Conservation (phyloP, 2,888 invertebrate species). For the Steinernema carpocapsae region DNA sequence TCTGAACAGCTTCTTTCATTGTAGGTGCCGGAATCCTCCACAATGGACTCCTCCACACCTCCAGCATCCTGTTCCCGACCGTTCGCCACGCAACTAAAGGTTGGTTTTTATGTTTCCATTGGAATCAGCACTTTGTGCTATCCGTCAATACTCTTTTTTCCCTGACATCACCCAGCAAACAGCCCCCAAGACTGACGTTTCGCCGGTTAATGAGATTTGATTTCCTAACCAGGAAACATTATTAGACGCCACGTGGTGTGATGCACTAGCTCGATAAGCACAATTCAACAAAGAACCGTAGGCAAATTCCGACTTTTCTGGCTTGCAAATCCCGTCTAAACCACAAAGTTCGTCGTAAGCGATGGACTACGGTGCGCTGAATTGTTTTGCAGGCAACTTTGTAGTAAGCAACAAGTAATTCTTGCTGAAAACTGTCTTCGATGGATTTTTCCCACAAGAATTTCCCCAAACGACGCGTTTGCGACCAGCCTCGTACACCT, state of each 20-base stretch:
- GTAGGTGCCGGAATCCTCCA: neutral
- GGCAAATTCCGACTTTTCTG: neutral
- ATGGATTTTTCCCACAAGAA: neutral
- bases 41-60: neutral
- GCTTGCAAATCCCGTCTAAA: too few species aligned
- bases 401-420: too few species aligned
- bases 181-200: neutral
- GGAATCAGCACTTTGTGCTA: slow-evolving; percentile 31
- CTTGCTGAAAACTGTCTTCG: neutral
- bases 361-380: too few species aligned
- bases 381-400: too few species aligned
- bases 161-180: neutral
- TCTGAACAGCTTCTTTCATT: neutral
- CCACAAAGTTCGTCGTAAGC: too few species aligned
- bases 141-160: neutral
- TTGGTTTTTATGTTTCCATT: slow-evolving; percentile 21
- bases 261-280: neutral
- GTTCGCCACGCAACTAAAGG: neutral
- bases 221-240: neutral
- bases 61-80: neutral
- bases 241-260: slow-evolving; percentile 1
- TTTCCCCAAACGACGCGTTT: slow-evolving; percentile 3
- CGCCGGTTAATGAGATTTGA: neutral
- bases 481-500: neutral
- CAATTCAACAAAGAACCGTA: neutral